Evolutionary conservation across 2,888 invertebrate species (phyloP).

Genomic region (Ptilodon capucinus): DNA sequence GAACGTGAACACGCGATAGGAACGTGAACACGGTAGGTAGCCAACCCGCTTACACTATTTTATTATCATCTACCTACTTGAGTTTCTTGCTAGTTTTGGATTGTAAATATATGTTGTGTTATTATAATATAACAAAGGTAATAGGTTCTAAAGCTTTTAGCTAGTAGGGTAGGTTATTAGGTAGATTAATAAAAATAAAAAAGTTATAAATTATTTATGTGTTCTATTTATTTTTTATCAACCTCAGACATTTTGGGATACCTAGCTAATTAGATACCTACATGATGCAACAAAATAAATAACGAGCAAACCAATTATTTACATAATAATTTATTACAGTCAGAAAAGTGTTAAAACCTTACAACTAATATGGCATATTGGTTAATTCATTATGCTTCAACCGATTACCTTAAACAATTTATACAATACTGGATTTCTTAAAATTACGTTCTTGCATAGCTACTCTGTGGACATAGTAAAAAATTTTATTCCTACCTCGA

Average conservation of each 20-base stretch:
- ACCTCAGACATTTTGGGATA: conserved; percentile 17
- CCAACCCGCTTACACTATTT: too few relatives aligned
- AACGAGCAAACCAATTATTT: conserved; percentile 25
- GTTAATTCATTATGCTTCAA: conserved; percentile 24
- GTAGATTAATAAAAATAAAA: too few relatives aligned
- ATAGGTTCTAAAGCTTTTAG: conserved; percentile 5
- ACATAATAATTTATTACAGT: conserved; percentile 18
- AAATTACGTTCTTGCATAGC: too few relatives aligned
- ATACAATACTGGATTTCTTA: conserved; percentile 31
- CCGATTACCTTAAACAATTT: conserved; percentile 12
- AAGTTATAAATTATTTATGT: too few relatives aligned
- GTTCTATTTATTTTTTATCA: conserved; percentile 8
- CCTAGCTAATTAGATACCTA: conserved; percentile 5
- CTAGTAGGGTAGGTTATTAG: too few relatives aligned
- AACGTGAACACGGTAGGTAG: too few relatives aligned
- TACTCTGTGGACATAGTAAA: too few relatives aligned
- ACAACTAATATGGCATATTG: conserved; percentile 46
- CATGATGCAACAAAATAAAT: conserved; percentile 29
- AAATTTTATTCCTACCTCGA: too few relatives aligned
- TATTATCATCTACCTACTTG: too few relatives aligned
- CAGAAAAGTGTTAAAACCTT: conserved; percentile 21
- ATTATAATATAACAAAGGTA: conserved; percentile 14
- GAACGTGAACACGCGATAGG: too few relatives aligned
- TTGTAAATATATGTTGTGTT: too few relatives aligned
- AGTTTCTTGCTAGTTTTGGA: too few relatives aligned